Base-by-base conservation (phyloP, 2,888 invertebrate species). In the Callimorpha dominula region DNA sequence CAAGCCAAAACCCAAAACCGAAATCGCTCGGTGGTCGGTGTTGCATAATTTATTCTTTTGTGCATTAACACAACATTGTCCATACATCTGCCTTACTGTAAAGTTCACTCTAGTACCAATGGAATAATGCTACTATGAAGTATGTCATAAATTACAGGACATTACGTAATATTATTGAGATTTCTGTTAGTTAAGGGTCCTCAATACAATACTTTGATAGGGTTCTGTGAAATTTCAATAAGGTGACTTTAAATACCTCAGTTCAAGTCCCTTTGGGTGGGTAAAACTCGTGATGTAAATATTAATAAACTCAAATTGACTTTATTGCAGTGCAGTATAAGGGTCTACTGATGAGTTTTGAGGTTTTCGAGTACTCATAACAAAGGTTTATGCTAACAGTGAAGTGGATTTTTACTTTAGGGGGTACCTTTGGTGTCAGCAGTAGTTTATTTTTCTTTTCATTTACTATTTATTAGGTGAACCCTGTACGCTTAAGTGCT, bases 1-100 rank as follows among this genome's bases (percentile, higher is more conserved):
- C 80, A 75, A 74, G 82, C 77, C 82, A 77, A 71, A 75, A 73
- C 72, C 78, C 78, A 72, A 78, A 78, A 72, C 82, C 78, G 69
- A 78, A 84, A 84, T 75, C 70, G 72, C 52, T 78, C 74, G 64
- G 80, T 42, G 79, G 79, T 81, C 77, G 71, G 75, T 76, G 57
- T 43, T 81, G 82, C 81, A 85, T 86, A 86, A 85, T 86, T 84
- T 79, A 81, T 72, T 76, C 75, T 78, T 80, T 85, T 81, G 78
- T 83, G 74, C 70, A 81, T 80, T 82, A 83, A 81, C 73, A 73
- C 77, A 77, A 86, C 78, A 82, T 80, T 83, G 82, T 80, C 64
- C 71, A 63, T 64, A 69, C 60, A n/a, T 42, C 6, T 12, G 50
- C 50, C 72, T 73, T 75, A 72, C 20, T 62, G 52, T 60, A 71